These are phyloP conservation scores for Nebria salina DNA, from an alignment of 2,888 invertebrate genomes.

Conservation along the genomic window DNA sequence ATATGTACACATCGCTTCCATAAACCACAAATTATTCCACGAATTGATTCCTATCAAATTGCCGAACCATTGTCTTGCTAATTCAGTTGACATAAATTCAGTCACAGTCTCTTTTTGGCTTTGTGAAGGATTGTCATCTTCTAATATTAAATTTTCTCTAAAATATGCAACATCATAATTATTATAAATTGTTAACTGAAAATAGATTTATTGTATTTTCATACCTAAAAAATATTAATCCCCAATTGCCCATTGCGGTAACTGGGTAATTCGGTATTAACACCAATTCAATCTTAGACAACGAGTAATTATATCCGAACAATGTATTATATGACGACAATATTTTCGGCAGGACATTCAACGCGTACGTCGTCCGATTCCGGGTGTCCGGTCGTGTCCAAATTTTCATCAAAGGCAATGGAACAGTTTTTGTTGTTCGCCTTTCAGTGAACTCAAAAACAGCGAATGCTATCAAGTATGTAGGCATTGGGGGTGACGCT, in stretches of 20 bases:
- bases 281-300: constrained; percentile 68
- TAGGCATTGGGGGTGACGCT: constrained; percentile 76
- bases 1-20: constrained; percentile 78
- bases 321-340: constrained; percentile 65
- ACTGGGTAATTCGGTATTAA: constrained; percentile 69
- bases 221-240: constrained; percentile 68
- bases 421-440: constrained; percentile 51
- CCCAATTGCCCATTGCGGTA: constrained; percentile 69
- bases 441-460: constrained; percentile 55
- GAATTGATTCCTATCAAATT: constrained; percentile 74
- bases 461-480: constrained; percentile 75
- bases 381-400: constrained; percentile 62
- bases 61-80: constrained; percentile 82
- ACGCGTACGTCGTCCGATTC: constrained; percentile 62
- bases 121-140: constrained; percentile 46
- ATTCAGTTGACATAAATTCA: constrained; percentile 72
- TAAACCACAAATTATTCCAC: constrained; percentile 79
- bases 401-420: constrained; percentile 59
- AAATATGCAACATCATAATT: constrained; percentile 15
- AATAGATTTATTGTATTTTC: no score
- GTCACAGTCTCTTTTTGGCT: constrained; percentile 65
- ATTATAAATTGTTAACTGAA: not conserved
- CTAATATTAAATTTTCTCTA: constrained; percentile 51
- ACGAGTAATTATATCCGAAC: constrained; percentile 65
- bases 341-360: constrained; percentile 65